Evolutionary conservation across 2,797 vertebrate species (phyloP).

Genomic region (Sebastes oblongus): DNA sequence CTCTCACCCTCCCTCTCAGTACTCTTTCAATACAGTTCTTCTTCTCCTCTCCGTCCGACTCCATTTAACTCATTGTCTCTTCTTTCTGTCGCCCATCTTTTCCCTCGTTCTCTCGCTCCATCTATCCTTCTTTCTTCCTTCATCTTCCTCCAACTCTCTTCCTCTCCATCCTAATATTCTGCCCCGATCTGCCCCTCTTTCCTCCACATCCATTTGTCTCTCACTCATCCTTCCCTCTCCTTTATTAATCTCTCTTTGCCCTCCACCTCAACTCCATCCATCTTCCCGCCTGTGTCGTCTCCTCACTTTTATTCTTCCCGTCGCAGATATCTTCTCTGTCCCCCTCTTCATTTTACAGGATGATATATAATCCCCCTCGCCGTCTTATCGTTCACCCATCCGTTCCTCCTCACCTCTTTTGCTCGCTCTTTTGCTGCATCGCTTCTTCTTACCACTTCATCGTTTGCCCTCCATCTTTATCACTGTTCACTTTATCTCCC

Average conservation of each 20-base stretch:
- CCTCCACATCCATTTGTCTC: not conserved
- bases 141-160: not conserved
- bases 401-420: slow-evolving; percentile 45
- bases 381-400: slow-evolving; percentile 41
- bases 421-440: slow-evolving; percentile 11
- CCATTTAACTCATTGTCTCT: slow-evolving; percentile 20
- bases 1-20: slow-evolving; percentile 33
- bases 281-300: slow-evolving; percentile 22
- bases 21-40: slow-evolving; percentile 28
- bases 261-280: slow-evolving; percentile 24
- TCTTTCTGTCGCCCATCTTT: not conserved
- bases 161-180: not conserved
- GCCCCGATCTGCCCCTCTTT: not conserved
- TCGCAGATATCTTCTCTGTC: slow-evolving; percentile 28
- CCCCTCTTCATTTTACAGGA: slow-evolving; percentile 42
- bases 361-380: slow-evolving; percentile 39
- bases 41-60: slow-evolving; percentile 19
- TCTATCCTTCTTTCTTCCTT: not conserved
- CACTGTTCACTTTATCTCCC: not conserved
- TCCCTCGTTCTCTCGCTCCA: not conserved
- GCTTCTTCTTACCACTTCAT: slow-evolving; percentile 16
- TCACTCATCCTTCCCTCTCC: slow-evolving; percentile 2
- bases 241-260: slow-evolving; percentile 48
- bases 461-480: slow-evolving; percentile 38
- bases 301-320: slow-evolving; percentile 41